phyloP scores from a whole-genome alignment of 2,888 invertebrate genomes.

The Criorhina ranunculi region DNA sequence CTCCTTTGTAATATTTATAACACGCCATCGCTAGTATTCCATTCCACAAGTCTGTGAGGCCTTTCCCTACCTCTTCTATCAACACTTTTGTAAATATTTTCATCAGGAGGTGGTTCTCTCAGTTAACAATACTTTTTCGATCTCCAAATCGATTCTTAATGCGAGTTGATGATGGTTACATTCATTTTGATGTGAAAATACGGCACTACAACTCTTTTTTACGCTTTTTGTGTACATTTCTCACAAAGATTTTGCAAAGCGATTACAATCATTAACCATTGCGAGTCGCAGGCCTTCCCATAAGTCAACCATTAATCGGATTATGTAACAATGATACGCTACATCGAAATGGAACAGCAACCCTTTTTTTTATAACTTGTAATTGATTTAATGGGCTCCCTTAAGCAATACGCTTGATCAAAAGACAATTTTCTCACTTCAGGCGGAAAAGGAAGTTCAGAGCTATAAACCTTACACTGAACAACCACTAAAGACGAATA shows the following conservation, averaged over 20 bases:
- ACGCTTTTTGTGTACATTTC: slow-evolving; percentile 53
- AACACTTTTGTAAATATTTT: too few relatives aligned
- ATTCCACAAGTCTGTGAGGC: too few relatives aligned
- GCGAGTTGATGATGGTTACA: too few relatives aligned
- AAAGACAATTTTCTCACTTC: not conserved
- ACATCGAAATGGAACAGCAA: not conserved
- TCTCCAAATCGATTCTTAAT: too few relatives aligned
- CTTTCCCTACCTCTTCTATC: too few relatives aligned
- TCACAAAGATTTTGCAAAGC: slow-evolving; percentile 57
- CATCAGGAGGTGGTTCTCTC: too few relatives aligned
- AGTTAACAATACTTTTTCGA: too few relatives aligned
- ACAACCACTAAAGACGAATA: too few relatives aligned
- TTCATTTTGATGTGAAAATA: too few relatives aligned
- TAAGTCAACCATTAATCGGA: slow-evolving; percentile 60
- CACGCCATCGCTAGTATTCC: too few relatives aligned
- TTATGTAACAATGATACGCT: slow-evolving; percentile 27
- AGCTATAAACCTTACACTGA: not conserved
- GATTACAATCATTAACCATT: slow-evolving; percentile 30
- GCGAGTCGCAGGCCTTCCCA: slow-evolving; percentile 14
- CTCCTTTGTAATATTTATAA: too few relatives aligned
- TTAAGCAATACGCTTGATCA: not conserved
- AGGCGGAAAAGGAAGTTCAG: not conserved
- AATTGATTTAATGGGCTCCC: slow-evolving; percentile 5
- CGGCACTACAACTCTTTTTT: not conserved
- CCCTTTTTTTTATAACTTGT: slow-evolving; percentile 14